Conservation (phyloP, 2,888 invertebrate genomes). For the Andrena minutula region DNA sequence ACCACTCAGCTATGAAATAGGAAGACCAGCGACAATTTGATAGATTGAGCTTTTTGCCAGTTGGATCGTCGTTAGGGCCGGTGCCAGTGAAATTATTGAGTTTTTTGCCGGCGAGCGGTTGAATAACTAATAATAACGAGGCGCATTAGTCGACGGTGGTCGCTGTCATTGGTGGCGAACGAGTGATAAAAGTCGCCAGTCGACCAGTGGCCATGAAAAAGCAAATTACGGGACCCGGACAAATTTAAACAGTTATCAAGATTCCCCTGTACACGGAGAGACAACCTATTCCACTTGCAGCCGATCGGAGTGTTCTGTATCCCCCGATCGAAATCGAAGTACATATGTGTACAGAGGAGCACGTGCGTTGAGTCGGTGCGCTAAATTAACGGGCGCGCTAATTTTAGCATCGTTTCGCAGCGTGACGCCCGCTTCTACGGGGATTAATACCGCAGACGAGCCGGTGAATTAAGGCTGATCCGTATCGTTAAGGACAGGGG, state of each 20-base stretch:
- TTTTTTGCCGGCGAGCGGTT: conserved; percentile 67
- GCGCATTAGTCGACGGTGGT: conserved; percentile 50
- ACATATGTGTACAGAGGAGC: conserved; percentile 20
- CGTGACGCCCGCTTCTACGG: conserved; percentile 48
- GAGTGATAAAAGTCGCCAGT: neutral
- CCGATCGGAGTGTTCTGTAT: neutral
- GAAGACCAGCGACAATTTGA: conserved; percentile 82
- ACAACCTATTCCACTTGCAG: neutral
- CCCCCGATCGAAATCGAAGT: conserved; percentile 22
- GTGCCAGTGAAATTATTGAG: conserved; percentile 67
- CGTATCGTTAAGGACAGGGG: conserved; percentile 66
- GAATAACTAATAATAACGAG: conserved; percentile 73
- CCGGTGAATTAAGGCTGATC: conserved; percentile 71
- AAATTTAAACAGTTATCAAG: conserved; percentile 1
- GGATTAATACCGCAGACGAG: conserved; percentile 63
- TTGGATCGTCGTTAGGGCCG: conserved; percentile 67
- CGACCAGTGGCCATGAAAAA: conserved; percentile 31
- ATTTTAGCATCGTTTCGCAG: conserved; percentile 62
- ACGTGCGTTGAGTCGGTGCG: conserved; percentile 31
- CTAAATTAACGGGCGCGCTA: conserved; percentile 57
- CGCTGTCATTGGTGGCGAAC: conserved; percentile 31
- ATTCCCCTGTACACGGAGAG: neutral
- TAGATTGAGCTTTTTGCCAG: conserved; percentile 78
- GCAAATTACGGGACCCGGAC: conserved; percentile 36
- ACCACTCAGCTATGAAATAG: conserved; percentile 73